Percentiles rank a stretch among this genome's conserved stretches.
These are phyloP conservation scores for Jordanella pulchra DNA, from an alignment of 2,797 vertebrate genomes.

Conservation along the genomic window DNA sequence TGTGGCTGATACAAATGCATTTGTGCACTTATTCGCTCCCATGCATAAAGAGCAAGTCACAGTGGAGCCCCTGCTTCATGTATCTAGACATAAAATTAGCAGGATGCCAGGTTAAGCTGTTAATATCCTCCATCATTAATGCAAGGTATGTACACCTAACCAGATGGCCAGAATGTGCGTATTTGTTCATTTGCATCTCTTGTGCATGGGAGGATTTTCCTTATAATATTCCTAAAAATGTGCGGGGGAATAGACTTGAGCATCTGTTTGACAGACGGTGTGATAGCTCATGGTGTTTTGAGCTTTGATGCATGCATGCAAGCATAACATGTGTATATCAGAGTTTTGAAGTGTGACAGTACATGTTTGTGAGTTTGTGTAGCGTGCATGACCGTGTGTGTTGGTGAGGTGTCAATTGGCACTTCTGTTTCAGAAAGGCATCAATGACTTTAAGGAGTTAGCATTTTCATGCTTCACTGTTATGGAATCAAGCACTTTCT, in stretches of 20 bases:
- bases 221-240: conserved; percentile 7
- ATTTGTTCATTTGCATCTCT: conserved; percentile 1
- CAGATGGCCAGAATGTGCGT: conserved; percentile 27
- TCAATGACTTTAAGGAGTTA: conserved; percentile 24
- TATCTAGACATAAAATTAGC: conserved; percentile 24
- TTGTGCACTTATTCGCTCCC: conserved; percentile 8
- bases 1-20: conserved; percentile 14
- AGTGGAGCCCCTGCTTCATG: neutral
- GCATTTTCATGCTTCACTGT: conserved; percentile 21
- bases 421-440: conserved; percentile 22
- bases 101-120: neutral
- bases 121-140: conserved; percentile 17
- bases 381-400: conserved; percentile 13
- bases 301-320: conserved; percentile 6
- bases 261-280: conserved; percentile 12
- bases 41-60: conserved; percentile 15
- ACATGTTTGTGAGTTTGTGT: conserved; percentile 34
- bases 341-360: conserved; percentile 12
- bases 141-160: conserved; percentile 7
- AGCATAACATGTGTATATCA: neutral
- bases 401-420: conserved; percentile 22
- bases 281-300: conserved; percentile 6
- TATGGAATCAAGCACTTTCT: neutral
- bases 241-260: conserved; percentile 12
- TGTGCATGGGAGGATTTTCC: conserved; percentile 7